Evolutionary conservation across 2,113 vertebrate genomes (phyloP).

Genomic region (Dasyurus viverrinus): DNA sequence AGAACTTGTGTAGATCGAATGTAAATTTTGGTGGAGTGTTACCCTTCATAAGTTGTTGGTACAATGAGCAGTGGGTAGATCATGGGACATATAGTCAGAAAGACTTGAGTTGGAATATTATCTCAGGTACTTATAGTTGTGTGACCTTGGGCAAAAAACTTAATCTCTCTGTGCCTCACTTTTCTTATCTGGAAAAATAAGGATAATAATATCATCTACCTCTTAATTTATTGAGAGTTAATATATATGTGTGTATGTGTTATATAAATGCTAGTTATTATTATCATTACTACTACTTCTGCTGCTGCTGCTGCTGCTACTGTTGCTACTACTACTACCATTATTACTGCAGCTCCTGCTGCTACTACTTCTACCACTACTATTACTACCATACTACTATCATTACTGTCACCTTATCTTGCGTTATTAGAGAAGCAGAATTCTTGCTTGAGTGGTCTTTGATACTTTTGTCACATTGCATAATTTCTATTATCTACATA

Average conservation of each 20-base stretch:
- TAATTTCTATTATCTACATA: not conserved
- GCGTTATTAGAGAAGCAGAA: not conserved
- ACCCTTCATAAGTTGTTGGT: not conserved
- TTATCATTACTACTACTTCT: not conserved
- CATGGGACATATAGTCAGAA: not conserved
- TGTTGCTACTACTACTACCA: too few species aligned
- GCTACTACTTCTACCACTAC: rapidly evolving
- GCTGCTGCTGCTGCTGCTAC: too few species aligned
- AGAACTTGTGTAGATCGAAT: not conserved
- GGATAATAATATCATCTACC: not conserved
- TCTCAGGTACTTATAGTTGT: not conserved
- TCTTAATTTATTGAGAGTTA: not conserved
- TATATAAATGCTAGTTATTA: not conserved
- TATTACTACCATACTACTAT: too few species aligned
- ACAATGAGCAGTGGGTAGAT: not conserved
- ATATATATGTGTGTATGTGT: too few species aligned
- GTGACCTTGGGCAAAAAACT: not conserved
- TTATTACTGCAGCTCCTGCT: not conserved
- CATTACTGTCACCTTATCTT: not conserved
- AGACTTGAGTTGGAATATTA: not conserved
- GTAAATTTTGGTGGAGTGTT: not conserved
- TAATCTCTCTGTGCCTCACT: not conserved
- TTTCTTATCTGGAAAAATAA: not conserved
- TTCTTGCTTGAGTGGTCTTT: not conserved
- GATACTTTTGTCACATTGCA: not conserved